Evolutionary conservation across 2,113 vertebrate genomes (phyloP), one percentile per base, ranked within the genome.

Genomic region (Plestiodon gilberti): DNA sequence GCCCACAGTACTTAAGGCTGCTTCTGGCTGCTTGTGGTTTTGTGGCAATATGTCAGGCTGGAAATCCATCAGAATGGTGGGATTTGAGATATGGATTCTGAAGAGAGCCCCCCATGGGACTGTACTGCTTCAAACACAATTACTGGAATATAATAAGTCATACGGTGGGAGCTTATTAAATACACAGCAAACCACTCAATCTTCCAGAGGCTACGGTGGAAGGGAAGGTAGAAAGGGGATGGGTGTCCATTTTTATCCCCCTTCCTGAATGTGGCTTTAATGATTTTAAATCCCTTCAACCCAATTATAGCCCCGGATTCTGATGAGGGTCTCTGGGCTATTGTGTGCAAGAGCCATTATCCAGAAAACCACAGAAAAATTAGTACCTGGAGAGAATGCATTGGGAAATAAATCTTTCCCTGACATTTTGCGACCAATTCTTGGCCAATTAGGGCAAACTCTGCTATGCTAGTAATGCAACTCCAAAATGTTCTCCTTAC

Each of bases 271-370:
- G 94, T 89, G 89, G 94, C 95, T 96, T 96, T 96, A 97, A 97
- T 95, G 95, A 95, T 95, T 96, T 96, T 94, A 97, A 96, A 96
- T 96, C 96, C 95, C 94, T 96, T 97, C 96, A 96, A 97, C 95
- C 95, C 96, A 97, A 97, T 97, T 97, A 97, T 93, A 92, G 91
- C 90, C 93, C 94, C 90, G 93, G 93, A 93, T 95, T 96, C 95
- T 95, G 96, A 96, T 95, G 95, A 96, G 95, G 95, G 95, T 95
- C 96, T 96, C 92, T 86, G 55, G 86, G 94, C 95, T 95, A 96
- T 96, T 97, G 96, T 96, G 94, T 88, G 59, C 70, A 0, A 89
- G 93, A 95, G 94, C 94, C 95, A 96, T 97, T 97, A 96, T 96
- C 93, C 92, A 85, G 91, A 87, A 87, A 95, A 94, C 95, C 94